A percentile compares a stretch with the other conserved stretches of the same genome.
These are phyloP conservation scores for Cygnus buccinator DNA, from an alignment of 2,113 vertebrate genomes.

Conservation along the genomic window DNA sequence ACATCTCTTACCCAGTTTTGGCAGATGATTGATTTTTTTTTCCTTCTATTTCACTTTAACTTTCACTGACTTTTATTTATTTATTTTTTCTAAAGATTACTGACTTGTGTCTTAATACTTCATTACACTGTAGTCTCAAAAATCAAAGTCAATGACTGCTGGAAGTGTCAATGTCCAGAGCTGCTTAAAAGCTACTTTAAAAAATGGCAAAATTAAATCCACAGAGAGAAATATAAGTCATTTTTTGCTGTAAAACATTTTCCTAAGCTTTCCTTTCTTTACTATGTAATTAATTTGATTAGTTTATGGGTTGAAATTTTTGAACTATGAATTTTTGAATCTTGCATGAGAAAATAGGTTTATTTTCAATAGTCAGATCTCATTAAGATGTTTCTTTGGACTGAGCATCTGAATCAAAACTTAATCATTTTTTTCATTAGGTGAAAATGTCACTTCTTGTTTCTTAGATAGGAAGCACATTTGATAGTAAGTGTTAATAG, in stretches of 20 bases:
- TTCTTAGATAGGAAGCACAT: not conserved
- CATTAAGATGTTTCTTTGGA: not conserved
- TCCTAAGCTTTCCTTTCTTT: not conserved
- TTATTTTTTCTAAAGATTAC: not conserved
- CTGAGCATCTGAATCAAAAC: not conserved
- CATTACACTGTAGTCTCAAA: not conserved
- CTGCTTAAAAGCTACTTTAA: not conserved
- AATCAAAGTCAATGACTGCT: not conserved
- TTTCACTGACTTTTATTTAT: not conserved
- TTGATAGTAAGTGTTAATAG: conserved; percentile 14
- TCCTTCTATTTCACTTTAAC: not conserved
- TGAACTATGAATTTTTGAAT: conserved; percentile 1
- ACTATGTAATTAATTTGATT: not conserved
- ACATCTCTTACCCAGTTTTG: not conserved
- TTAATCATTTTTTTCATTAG: conserved; percentile 7
- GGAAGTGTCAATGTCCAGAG: not conserved
- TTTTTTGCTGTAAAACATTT: not conserved
- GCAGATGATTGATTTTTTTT: not conserved
- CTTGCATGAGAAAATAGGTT: not conserved
- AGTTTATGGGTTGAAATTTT: not conserved
- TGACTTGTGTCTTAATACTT: not conserved
- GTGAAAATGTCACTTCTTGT: conserved; percentile 8
- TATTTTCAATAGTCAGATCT: not conserved
- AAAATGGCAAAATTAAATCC: not conserved
- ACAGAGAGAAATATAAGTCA: not conserved